These are phyloP conservation scores for Xyliphius kryptos DNA, from an alignment of 2,113 vertebrate species.

Conservation along the genomic window DNA sequence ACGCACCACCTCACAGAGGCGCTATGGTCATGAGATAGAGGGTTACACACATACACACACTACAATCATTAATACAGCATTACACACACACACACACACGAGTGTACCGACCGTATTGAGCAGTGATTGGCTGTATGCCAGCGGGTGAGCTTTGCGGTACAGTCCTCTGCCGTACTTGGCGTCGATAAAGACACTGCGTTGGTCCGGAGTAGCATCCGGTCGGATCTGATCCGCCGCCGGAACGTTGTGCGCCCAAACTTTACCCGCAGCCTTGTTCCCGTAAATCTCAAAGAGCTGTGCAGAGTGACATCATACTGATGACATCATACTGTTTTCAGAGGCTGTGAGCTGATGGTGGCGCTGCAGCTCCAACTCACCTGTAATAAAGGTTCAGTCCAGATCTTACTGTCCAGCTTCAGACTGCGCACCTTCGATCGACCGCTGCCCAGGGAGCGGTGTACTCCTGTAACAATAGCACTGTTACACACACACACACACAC, in stretches of 20 bases:
- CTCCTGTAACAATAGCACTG: too few species aligned
- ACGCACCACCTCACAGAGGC: constrained; percentile 59
- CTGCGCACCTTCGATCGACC: constrained; percentile 65
- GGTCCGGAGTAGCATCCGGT: constrained; percentile 44
- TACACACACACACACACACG: too few species aligned
- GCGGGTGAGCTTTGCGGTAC: constrained; percentile 59
- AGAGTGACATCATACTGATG: not conserved
- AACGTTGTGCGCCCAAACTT: constrained; percentile 61
- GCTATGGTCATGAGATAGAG: constrained; percentile 40
- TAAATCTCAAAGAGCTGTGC: constrained; percentile 60
- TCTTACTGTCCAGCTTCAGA: constrained; percentile 65
- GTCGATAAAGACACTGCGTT: constrained; percentile 58
- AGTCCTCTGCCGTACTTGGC: constrained; percentile 62
- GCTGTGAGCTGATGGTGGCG: too few species aligned
- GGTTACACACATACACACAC: constrained; percentile 27
- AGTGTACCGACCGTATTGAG: constrained; percentile 58
- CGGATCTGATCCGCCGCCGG: constrained; percentile 55
- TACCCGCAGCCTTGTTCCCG: constrained; percentile 62
- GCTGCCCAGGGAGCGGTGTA: constrained; percentile 55
- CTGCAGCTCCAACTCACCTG: constrained; percentile 39
- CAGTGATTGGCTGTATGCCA: constrained; percentile 45
- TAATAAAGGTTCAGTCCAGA: constrained; percentile 64
- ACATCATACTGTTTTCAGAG: not conserved
- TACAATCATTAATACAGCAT: not conserved
- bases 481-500: not conserved